Percentiles rank a stretch among this genome's conserved stretches.
Evolutionary conservation across 2,113 vertebrate genomes (phyloP).

Genomic region (Amphilophus citrinellus): DNA sequence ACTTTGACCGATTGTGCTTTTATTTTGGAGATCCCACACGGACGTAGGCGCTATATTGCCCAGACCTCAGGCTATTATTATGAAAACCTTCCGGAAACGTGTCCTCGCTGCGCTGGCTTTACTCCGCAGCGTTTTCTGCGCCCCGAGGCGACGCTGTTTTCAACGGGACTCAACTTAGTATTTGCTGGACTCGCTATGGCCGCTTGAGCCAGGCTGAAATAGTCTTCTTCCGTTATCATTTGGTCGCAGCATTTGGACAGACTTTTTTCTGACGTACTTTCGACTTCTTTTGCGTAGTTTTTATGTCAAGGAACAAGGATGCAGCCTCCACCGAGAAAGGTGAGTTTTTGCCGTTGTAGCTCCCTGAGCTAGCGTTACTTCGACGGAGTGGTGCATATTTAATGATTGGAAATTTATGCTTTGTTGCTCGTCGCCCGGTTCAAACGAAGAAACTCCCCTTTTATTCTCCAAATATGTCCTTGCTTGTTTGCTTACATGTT

Average conservation of each 20-base stretch:
- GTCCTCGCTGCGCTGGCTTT: accelerated
- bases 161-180: slow-evolving; percentile 68
- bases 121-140: slow-evolving; percentile 60
- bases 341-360: slow-evolving; percentile 76
- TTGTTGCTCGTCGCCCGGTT: slow-evolving; percentile 54
- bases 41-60: not conserved
- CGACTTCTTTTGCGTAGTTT: slow-evolving; percentile 52
- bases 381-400: slow-evolving; percentile 73
- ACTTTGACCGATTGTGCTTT: slow-evolving; percentile 2
- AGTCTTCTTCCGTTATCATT: not conserved
- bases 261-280: slow-evolving; percentile 50
- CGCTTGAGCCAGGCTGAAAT: slow-evolving; percentile 55
- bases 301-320: slow-evolving; percentile 82
- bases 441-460: not conserved
- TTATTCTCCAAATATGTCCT: not conserved
- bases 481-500: not conserved
- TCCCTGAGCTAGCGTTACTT: slow-evolving; percentile 63
- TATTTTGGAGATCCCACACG: slow-evolving; percentile 13
- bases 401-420: slow-evolving; percentile 60
- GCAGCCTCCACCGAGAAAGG: slow-evolving; percentile 97
- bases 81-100: slow-evolving; percentile 29
- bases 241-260: not conserved
- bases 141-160: slow-evolving; percentile 72
- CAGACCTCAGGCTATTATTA: not conserved
- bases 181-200: slow-evolving; percentile 67